These are phyloP conservation scores for Antigone vipio DNA, from an alignment of 2,113 vertebrate genomes.

Conservation along the genomic window DNA sequence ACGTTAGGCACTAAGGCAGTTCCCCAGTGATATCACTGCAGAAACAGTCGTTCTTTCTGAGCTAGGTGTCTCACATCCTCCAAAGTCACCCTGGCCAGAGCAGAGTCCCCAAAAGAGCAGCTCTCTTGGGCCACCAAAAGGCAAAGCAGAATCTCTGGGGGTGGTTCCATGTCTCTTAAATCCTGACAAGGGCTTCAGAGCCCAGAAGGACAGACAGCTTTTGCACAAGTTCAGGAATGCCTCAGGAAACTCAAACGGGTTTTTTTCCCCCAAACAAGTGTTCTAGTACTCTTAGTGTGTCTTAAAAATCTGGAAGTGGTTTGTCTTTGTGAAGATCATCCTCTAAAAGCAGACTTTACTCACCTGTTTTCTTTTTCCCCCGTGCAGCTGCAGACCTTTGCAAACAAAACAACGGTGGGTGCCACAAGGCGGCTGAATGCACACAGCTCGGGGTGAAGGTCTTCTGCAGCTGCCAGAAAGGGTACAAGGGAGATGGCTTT, in stretches of 20 bases:
- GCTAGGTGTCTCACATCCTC: background rate
- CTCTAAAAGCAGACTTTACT: background rate
- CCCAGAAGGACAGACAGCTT: background rate
- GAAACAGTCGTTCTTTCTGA: background rate
- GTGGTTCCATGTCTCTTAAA: background rate
- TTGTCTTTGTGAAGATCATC: background rate
- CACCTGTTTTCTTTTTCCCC: background rate
- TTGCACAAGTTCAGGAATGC: background rate
- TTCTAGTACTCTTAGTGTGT: background rate
- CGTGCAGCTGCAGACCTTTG: conserved; percentile 83
- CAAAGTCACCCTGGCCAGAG: background rate
- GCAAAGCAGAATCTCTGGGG: background rate
- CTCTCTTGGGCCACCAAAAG: background rate
- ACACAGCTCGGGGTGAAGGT: conserved; percentile 78
- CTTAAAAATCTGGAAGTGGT: background rate
- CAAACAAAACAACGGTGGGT: conserved; percentile 86
- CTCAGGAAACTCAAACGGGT: background rate
- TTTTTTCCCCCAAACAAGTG: background rate
- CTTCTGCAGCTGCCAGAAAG: conserved; percentile 83
- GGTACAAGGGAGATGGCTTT: conserved; percentile 85
- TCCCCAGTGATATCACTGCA: background rate
- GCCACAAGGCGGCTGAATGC: conserved; percentile 80
- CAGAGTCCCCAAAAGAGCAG: background rate
- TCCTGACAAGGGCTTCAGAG: background rate
- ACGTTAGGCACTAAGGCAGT: background rate